Percentiles rank a stretch among this genome's conserved stretches.
Conservation (phyloP, 2,888 invertebrate genomes). For the Merodon equestris region DNA sequence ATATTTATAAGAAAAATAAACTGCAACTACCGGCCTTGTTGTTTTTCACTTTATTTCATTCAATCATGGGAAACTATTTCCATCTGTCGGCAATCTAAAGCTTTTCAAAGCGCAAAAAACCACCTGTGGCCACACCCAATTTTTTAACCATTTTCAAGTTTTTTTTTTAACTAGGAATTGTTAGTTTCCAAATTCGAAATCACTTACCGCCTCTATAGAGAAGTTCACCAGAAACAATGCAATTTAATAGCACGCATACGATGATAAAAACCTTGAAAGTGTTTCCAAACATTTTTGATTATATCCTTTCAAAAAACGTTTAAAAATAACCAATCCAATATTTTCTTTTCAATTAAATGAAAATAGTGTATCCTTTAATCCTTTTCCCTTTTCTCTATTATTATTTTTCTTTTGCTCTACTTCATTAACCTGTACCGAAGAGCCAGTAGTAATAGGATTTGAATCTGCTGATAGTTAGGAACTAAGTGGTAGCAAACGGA, state of each 20-base stretch:
- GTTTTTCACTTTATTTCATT: too few relatives aligned
- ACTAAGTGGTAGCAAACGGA: constrained; percentile 24
- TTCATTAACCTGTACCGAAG: background rate
- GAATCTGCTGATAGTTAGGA: constrained; percentile 19
- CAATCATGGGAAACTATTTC: too few relatives aligned
- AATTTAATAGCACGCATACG: constrained; percentile 4
- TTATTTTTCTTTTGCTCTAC: too few relatives aligned
- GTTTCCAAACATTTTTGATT: constrained; percentile 21
- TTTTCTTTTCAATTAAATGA: too few relatives aligned
- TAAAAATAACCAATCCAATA: background rate
- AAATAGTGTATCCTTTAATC: too few relatives aligned
- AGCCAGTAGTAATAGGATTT: constrained; percentile 8
- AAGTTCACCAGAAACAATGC: background rate
- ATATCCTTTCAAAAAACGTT: constrained; percentile 16
- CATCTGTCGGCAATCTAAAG: too few relatives aligned
- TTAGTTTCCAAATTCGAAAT: background rate
- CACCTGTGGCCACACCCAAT: constrained; percentile 52
- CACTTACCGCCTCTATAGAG: constrained; percentile 34
- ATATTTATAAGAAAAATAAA: too few relatives aligned
- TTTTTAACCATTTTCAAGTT: background rate
- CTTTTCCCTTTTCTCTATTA: too few relatives aligned
- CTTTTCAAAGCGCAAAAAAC: background rate
- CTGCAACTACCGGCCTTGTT: too few relatives aligned
- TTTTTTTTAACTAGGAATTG: background rate
- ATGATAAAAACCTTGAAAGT: constrained; percentile 9